phyloP scores from a whole-genome alignment of 2,888 invertebrate genomes.

The Teleogryllus oceanicus region DNA sequence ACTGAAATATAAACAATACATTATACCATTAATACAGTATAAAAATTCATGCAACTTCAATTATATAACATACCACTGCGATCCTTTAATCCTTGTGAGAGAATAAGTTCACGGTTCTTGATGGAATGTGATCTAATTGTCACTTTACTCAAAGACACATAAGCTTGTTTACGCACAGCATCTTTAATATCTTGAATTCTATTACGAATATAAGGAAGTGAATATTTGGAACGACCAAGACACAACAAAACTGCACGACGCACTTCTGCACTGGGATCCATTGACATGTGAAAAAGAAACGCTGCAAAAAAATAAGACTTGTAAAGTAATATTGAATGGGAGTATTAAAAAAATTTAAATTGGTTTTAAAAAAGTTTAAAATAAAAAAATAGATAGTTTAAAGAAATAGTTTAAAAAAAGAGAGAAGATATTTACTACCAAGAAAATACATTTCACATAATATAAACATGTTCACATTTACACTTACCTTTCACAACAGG shows the following conservation, averaged over 20 bases:
- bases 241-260: slow-evolving; percentile 64
- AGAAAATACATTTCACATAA: neutral
- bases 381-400: no score
- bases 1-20: neutral
- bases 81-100: slow-evolving; percentile 63
- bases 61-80: slow-evolving; percentile 42
- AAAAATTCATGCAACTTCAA: slow-evolving; percentile 11
- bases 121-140: slow-evolving; percentile 59
- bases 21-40: neutral
- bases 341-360: no score
- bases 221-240: slow-evolving; percentile 68
- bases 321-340: no score
- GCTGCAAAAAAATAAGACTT: slow-evolving; percentile 44
- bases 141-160: slow-evolving; percentile 52
- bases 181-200: slow-evolving; percentile 75
- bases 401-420: no score
- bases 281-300: slow-evolving; percentile 66
- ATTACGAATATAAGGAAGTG: slow-evolving; percentile 66
- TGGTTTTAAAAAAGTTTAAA: no score
- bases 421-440: no score
- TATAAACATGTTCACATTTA: neutral
- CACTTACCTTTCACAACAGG: slow-evolving; percentile 60
- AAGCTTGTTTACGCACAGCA: slow-evolving; percentile 64
- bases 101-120: slow-evolving; percentile 58
- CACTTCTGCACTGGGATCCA: slow-evolving; percentile 75